Percentiles rank a stretch among this genome's conserved stretches.
Conservation (phyloP, 1,140 invertebrate genomes). For the Oreohelix idahoensis region DNA sequence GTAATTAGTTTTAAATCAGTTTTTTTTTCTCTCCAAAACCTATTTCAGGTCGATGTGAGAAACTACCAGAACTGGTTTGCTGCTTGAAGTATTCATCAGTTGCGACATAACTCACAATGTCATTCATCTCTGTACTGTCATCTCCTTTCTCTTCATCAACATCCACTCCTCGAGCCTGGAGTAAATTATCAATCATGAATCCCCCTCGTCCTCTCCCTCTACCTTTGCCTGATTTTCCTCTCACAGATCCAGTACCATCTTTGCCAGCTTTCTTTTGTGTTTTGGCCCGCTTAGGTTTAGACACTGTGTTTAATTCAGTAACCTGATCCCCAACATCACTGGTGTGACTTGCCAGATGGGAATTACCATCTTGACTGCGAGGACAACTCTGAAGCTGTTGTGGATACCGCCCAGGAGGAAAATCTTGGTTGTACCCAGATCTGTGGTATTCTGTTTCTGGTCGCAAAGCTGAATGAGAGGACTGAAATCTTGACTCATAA, state of each 20-base stretch:
- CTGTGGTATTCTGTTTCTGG: conserved; percentile 7
- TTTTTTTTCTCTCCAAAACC: no score
- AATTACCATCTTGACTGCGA: background rate
- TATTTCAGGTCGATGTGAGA: no score
- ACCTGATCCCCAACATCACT: background rate
- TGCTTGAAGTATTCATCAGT: conserved; percentile 48
- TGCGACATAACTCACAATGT: conserved; percentile 45
- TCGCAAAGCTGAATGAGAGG: background rate
- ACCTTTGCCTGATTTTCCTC: conserved; percentile 29
- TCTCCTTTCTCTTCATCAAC: conserved; percentile 30
- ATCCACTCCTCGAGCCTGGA: conserved; percentile 25
- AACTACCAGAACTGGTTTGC: conserved; percentile 35
- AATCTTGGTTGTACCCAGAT: background rate
- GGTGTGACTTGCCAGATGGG: background rate
- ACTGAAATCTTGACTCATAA: background rate
- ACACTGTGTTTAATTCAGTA: conserved; percentile 26
- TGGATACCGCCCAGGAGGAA: no score
- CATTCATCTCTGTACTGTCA: conserved; percentile 37
- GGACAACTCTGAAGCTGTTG: background rate
- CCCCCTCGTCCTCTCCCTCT: conserved; percentile 47
- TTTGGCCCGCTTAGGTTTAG: conserved; percentile 33
- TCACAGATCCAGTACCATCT: conserved; percentile 12
- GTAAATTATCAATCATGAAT: conserved; percentile 59
- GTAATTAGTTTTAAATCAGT: no score
- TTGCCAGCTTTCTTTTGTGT: conserved; percentile 25